These are phyloP conservation scores for Chitala chitala DNA, from an alignment of 2,113 vertebrate species.

Conservation along the genomic window DNA sequence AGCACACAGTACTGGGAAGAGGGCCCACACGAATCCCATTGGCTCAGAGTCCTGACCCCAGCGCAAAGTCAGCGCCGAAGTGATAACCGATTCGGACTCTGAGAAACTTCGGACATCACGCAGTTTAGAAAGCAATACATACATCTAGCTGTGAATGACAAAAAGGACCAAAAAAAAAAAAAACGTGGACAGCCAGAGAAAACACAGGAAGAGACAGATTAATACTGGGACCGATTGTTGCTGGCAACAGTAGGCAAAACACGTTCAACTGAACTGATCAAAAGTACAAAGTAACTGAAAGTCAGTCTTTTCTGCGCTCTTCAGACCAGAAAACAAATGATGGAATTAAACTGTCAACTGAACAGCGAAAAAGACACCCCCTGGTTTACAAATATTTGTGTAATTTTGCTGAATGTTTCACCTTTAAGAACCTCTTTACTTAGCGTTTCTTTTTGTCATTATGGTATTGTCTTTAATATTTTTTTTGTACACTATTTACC, in stretches of 20 bases:
- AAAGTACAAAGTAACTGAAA: conserved; percentile 73
- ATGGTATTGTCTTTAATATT: conserved; percentile 30
- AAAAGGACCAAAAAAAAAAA: conserved; percentile 2
- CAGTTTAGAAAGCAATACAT: conserved; percentile 51
- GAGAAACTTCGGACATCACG: conserved; percentile 79
- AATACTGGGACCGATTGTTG: conserved; percentile 96
- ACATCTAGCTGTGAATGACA: conserved; percentile 36
- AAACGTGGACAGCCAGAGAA: conserved; percentile 28
- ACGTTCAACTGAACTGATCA: conserved; percentile 56
- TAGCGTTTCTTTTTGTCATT: conserved; percentile 14
- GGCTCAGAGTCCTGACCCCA: conserved; percentile 34
- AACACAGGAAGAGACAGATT: conserved; percentile 70
- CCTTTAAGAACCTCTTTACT: conserved; percentile 26
- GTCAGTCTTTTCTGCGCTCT: conserved; percentile 85
- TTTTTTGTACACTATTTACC: conserved; percentile 44
- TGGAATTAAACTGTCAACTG: conserved; percentile 48
- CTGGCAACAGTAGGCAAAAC: conserved; percentile 78
- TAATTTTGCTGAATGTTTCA: conserved; percentile 11
- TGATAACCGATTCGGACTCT: conserved; percentile 73
- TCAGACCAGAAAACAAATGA: conserved; percentile 55
- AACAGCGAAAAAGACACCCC: conserved; percentile 52
- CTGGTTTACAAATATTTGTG: conserved; percentile 55
- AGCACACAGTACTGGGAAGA: conserved; percentile 84
- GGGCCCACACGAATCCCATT: conserved; percentile 74
- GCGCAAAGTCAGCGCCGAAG: conserved; percentile 78